These are phyloP conservation scores for Oenanthe oenanthe DNA, from an alignment of 2,113 vertebrate species.

Conservation along the genomic window DNA sequence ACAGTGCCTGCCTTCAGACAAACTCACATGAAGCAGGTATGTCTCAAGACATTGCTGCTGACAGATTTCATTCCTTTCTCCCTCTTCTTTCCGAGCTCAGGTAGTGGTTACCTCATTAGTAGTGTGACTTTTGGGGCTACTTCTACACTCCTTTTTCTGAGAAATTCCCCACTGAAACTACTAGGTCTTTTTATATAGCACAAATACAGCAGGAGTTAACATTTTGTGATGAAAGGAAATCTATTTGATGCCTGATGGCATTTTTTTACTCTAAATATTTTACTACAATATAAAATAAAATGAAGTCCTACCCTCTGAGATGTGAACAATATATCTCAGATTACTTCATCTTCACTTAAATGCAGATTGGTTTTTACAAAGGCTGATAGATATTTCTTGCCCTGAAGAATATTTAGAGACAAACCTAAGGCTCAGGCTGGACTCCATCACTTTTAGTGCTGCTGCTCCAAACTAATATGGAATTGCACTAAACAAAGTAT, in stretches of 20 bases:
- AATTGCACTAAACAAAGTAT: neutral
- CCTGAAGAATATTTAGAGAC: neutral
- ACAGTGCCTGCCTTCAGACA: neutral
- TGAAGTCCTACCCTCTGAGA: neutral
- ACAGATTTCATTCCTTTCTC: neutral
- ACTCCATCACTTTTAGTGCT: neutral
- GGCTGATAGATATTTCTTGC: neutral
- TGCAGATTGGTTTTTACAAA: neutral
- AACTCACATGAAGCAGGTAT: neutral
- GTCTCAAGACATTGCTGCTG: neutral
- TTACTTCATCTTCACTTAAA: slow-evolving; percentile 9
- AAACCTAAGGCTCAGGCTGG: neutral
- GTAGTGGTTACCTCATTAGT: neutral
- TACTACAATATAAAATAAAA: neutral
- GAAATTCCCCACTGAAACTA: neutral
- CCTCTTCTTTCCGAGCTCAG: neutral
- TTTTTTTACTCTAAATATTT: neutral
- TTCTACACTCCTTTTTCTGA: neutral
- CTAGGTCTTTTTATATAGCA: neutral
- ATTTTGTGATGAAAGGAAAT: neutral
- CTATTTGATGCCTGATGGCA: neutral
- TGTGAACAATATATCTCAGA: neutral
- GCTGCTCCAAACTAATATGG: neutral
- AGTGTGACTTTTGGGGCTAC: neutral
- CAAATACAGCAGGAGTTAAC: neutral